Conservation (phyloP, 1,140 invertebrate genomes). For the Ceratosolen solmsi region DNA sequence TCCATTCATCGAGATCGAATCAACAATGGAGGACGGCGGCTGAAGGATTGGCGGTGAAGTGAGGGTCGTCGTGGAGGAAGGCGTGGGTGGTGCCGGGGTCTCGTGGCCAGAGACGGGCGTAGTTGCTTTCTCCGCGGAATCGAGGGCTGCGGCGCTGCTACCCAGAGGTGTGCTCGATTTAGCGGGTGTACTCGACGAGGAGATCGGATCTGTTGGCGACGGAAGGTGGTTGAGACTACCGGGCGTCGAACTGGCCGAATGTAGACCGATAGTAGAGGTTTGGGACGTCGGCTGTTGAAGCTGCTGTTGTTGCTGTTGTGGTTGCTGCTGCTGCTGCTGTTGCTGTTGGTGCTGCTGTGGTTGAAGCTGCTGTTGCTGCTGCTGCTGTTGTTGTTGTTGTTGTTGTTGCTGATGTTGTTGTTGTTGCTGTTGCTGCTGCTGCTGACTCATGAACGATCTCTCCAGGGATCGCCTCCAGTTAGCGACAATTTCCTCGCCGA, state of each 20-base stretch:
- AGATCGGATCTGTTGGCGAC: constrained; percentile 71
- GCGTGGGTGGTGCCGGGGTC: constrained; percentile 70
- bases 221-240: constrained; percentile 71
- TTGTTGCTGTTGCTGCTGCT: constrained; percentile 66
- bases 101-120: constrained; percentile 69
- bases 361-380: constrained; percentile 64
- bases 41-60: constrained; percentile 65
- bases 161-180: constrained; percentile 70
- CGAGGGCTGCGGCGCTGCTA: constrained; percentile 59
- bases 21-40: constrained; percentile 49
- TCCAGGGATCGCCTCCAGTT: constrained; percentile 84
- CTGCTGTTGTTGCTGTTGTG: constrained; percentile 61
- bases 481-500: constrained; percentile 85
- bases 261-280: constrained; percentile 57
- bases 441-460: constrained; percentile 76
- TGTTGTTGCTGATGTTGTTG: constrained; percentile 62
- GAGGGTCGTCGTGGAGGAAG: constrained; percentile 66
- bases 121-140: constrained; percentile 67
- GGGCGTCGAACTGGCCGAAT: constrained; percentile 60
- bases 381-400: constrained; percentile 65
- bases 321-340: constrained; percentile 62
- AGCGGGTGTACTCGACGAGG: constrained; percentile 63
- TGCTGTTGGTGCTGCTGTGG: constrained; percentile 68
- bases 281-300: constrained; percentile 58
- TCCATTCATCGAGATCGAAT: constrained; percentile 54